These are phyloP conservation scores for Macrotrachela quadricornifera DNA, from an alignment of 1,140 invertebrate genomes.

Conservation along the genomic window DNA sequence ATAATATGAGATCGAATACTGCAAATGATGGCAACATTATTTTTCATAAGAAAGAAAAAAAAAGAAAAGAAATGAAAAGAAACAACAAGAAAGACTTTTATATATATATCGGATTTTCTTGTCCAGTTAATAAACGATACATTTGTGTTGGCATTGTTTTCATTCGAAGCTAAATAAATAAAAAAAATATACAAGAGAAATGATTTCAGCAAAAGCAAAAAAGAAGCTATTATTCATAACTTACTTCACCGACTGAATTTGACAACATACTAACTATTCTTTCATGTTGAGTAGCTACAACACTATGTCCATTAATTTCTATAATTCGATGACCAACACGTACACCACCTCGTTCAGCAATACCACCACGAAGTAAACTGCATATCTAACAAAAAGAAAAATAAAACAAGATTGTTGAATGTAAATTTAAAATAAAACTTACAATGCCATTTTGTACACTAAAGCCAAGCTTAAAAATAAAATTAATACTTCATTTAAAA, in stretches of 20 bases:
- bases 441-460: slow-evolving; percentile 99
- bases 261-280: slow-evolving; percentile 94
- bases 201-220: neutral
- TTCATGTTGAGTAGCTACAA: slow-evolving; percentile 95
- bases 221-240: slow-evolving; percentile 12
- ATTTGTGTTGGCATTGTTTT: slow-evolving; percentile 99
- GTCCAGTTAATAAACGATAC: slow-evolving; percentile 90
- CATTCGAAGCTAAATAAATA: slow-evolving; percentile 64
- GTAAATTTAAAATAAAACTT: too few relatives aligned
- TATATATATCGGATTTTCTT: slow-evolving; percentile 95
- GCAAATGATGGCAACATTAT: too few relatives aligned
- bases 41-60: too few relatives aligned
- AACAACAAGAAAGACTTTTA: slow-evolving; percentile 15
- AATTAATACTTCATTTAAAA: too few relatives aligned
- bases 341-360: slow-evolving; percentile 90
- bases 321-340: slow-evolving; percentile 95
- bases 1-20: too few relatives aligned
- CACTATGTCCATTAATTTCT: slow-evolving; percentile 89
- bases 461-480: slow-evolving; percentile 56
- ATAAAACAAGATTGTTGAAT: neutral
- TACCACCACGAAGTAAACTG: slow-evolving; percentile 82
- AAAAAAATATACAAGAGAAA: neutral
- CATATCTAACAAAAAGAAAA: slow-evolving; percentile 50
- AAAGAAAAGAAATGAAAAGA: too few relatives aligned
- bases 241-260: slow-evolving; percentile 90